Conservation (phyloP, 2,797 vertebrate species). For the Agapornis canus region DNA sequence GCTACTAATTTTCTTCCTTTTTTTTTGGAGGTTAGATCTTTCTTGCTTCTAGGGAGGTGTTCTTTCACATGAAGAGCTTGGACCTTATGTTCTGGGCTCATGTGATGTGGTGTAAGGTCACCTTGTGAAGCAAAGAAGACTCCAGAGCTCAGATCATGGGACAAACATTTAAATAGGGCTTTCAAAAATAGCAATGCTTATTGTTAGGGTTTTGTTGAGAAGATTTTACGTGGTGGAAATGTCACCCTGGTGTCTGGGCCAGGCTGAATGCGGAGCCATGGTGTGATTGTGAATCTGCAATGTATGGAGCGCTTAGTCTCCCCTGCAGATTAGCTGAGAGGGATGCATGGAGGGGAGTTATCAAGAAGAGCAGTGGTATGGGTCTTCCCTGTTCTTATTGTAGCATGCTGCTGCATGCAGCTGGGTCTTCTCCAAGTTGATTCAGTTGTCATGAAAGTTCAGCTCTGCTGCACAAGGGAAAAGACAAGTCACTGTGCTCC, state of each 20-base stretch:
- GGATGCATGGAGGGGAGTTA: neutral
- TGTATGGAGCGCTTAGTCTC: rapidly evolving
- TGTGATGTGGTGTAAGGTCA: neutral
- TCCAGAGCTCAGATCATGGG: neutral
- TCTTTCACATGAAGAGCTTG: neutral
- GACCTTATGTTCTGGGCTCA: neutral
- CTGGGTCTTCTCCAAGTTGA: neutral
- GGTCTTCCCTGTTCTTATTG: neutral
- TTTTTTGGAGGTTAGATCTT: neutral
- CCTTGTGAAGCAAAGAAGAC: neutral
- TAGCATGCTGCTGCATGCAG: neutral
- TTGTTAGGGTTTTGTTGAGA: neutral
- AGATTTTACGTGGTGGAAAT: neutral
- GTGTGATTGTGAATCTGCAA: neutral
- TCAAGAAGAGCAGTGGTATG: neutral
- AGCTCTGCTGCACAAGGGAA: neutral
- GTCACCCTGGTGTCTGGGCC: neutral
- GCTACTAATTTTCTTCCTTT: neutral
- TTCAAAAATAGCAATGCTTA: neutral
- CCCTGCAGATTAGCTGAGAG: neutral
- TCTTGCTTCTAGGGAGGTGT: neutral
- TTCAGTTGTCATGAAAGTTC: conserved; percentile 30
- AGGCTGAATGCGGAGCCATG: neutral
- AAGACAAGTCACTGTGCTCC: neutral
- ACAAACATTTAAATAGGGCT: neutral